Percentiles rank a stretch among this genome's conserved stretches.
These are phyloP conservation scores for Bovichtus variegatus DNA, from an alignment of 2,797 vertebrate genomes.

Conservation along the genomic window DNA sequence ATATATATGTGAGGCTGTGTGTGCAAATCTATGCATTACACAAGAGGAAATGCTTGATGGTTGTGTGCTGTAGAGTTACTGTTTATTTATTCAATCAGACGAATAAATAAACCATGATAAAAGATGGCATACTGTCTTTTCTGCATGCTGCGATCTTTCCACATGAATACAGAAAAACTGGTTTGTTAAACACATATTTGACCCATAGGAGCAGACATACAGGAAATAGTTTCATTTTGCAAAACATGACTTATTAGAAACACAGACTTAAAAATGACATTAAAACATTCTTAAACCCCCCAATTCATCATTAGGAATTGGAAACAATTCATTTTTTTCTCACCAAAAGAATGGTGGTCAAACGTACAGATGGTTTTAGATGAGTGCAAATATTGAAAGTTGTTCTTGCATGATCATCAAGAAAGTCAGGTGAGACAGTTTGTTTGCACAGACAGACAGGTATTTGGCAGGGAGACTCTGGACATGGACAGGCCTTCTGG, in stretches of 20 bases:
- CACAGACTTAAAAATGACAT: neutral
- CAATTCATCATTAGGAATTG: neutral
- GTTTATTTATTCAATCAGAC: neutral
- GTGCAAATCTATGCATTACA: neutral
- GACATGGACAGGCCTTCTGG: neutral
- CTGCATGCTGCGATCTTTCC: neutral
- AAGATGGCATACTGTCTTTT: neutral
- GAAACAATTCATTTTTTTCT: neutral
- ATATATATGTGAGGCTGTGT: neutral
- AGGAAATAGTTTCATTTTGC: neutral
- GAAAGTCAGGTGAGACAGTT: slow-evolving; percentile 32
- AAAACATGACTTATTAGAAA: neutral
- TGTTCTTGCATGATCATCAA: neutral
- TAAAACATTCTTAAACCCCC: neutral
- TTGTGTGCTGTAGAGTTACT: neutral
- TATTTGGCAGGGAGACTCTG: neutral
- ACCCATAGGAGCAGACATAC: neutral
- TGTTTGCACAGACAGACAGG: neutral
- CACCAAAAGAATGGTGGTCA: neutral
- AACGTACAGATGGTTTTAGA: neutral
- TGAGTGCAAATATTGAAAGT: neutral
- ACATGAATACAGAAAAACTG: neutral
- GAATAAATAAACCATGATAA: neutral
- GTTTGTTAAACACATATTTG: slow-evolving; percentile 5
- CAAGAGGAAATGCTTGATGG: neutral